Evolutionary conservation across 2,113 vertebrate species (phyloP), one percentile per base, ranked within the genome.

Genomic region (Gopherus flavomarginatus): DNA sequence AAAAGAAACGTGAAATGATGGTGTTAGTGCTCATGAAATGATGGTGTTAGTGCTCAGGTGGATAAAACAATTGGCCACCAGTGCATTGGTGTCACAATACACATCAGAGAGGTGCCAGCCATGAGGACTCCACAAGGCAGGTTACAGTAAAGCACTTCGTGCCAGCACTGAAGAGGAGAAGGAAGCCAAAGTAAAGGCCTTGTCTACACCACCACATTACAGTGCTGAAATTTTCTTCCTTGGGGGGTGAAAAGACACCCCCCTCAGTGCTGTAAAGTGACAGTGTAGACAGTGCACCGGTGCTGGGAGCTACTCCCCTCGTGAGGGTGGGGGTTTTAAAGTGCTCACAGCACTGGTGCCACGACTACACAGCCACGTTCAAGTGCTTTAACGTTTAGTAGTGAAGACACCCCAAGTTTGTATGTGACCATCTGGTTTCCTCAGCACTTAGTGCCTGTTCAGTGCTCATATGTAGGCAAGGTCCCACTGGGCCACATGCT

Each of bases 401-500:
- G 17, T 53, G 52, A 53, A 53, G 52, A 53, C 54, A 56, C 24
- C 54, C 21, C 10, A 56, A 65, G 72, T 72, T 1, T 77, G 65
- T 85, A 87, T 6, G 11, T 57, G 90, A 38, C 80, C 27, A 44
- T 21, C 86, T 6, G 0, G 26, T 44, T 42, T 86, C 80, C 79
- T 75, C 56, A 19, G 2, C 50, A 81, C 47, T 83, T 65, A 90
- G 86, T 52, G 29, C 21, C 65, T 47, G 50, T 56, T 83, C 94
- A 53, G 86, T 91, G 2, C 91, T 78, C 80, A 19, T 13, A n/a
- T 47, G 75, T 9, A 54, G 93, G 77, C 90, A 62, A 19, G 42
- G 92, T 31, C 14, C 38, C 69, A 44, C 27, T 75, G 5, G 0
- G 2, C 53, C 1, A 0, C 2, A 7, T 4, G 12, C 49, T 14